These are phyloP conservation scores for Pholis gunnellus DNA, from an alignment of 2,113 vertebrate genomes.

Conservation along the genomic window DNA sequence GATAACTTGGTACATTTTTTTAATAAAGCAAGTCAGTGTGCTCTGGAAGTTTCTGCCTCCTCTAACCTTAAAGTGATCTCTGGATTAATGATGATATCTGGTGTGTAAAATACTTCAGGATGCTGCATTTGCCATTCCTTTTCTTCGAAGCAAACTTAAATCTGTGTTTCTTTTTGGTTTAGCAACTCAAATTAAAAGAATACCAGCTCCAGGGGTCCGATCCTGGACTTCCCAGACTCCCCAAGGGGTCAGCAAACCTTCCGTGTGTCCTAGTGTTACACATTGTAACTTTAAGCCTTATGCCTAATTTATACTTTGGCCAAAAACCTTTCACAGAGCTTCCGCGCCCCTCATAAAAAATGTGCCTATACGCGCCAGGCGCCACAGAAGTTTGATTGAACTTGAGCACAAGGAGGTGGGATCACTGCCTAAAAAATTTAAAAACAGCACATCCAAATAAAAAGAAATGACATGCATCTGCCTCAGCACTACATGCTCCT, in stretches of 20 bases:
- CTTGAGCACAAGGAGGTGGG: no score
- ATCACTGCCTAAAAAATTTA: background rate
- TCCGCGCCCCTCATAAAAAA: background rate
- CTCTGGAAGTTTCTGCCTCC: background rate
- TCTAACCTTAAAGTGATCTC: background rate
- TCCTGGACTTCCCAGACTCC: background rate
- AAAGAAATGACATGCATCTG: background rate
- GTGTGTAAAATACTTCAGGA: background rate
- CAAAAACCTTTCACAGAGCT: background rate
- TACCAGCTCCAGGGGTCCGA: no score
- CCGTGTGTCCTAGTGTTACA: background rate
- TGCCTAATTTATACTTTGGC: background rate
- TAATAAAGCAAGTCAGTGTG: background rate
- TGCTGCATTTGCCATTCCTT: background rate
- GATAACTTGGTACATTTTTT: background rate
- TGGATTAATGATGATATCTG: background rate
- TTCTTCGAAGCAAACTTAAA: background rate
- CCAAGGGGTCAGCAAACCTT: no score
- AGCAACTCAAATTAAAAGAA: no score
- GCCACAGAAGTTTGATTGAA: no score
- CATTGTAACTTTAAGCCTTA: background rate
- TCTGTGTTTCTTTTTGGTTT: background rate
- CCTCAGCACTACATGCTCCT: background rate
- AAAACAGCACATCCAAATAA: background rate
- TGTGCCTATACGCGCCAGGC: no score